These are phyloP conservation scores for Ibycter americanus DNA, from an alignment of 2,797 vertebrate species.

Conservation along the genomic window DNA sequence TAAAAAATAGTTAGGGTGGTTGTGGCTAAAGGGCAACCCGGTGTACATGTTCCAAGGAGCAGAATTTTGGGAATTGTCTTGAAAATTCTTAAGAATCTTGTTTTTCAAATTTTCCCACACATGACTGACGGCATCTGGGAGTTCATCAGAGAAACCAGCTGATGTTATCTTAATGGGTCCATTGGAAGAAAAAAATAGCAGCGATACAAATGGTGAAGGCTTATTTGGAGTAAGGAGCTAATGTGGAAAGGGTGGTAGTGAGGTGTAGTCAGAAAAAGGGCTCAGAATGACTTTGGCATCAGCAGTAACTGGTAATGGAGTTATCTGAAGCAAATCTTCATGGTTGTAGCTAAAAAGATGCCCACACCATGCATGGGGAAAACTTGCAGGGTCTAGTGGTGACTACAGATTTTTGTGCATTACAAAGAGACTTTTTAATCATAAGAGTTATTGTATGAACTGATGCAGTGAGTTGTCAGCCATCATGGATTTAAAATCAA, in stretches of 20 bases:
- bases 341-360: neutral
- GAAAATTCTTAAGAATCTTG: neutral
- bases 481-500: neutral
- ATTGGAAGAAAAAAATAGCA: neutral
- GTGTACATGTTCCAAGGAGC: neutral
- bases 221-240: neutral
- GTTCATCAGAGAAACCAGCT: neutral
- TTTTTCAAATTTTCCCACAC: neutral
- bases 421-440: neutral
- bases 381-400: neutral
- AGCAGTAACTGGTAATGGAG: neutral
- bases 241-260: neutral
- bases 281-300: neutral
- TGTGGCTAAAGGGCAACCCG: neutral
- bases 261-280: neutral
- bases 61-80: neutral
- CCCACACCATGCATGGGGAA: neutral
- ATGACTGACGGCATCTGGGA: neutral
- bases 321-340: neutral
- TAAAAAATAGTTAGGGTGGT: neutral
- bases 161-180: neutral
- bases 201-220: neutral
- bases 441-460: neutral
- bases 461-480: neutral
- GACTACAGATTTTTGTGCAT: neutral